Evolutionary conservation across 2,888 invertebrate species (phyloP).

Genomic region (Lissonota sp.): DNA sequence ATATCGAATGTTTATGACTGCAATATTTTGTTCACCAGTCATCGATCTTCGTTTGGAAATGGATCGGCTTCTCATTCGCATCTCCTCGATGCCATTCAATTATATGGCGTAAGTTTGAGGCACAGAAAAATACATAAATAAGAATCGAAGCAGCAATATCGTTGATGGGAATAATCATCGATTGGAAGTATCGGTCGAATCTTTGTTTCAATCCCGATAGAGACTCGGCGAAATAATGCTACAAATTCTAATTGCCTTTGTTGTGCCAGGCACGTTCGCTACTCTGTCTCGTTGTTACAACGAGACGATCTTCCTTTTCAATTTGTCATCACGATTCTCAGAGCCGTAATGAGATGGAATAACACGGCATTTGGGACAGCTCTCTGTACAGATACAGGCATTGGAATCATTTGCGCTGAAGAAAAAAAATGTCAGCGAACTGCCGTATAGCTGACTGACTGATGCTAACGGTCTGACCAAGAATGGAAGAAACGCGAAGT

Average conservation of each 20-base stretch:
- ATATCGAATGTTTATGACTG: too few species aligned
- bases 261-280: constrained; percentile 28
- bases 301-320: constrained; percentile 20
- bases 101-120: background rate
- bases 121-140: background rate
- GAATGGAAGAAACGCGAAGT: constrained; percentile 38
- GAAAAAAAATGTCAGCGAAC: constrained; percentile 53
- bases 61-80: background rate
- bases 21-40: too few species aligned
- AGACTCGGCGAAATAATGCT: constrained; percentile 46
- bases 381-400: constrained; percentile 25
- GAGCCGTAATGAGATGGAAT: constrained; percentile 35
- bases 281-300: constrained; percentile 19
- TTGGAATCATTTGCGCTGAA: constrained; percentile 49
- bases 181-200: too few species aligned
- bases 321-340: constrained; percentile 41
- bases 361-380: constrained; percentile 44
- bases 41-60: background rate
- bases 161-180: constrained; percentile 11
- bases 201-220: too few species aligned
- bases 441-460: too few species aligned
- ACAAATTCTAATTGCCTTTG: constrained; percentile 35
- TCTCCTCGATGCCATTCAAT: background rate
- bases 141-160: background rate
- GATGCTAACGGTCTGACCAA: constrained; percentile 31